Evolutionary conservation across 2,113 vertebrate species (phyloP).

Genomic region (Macrotis lagotis): DNA sequence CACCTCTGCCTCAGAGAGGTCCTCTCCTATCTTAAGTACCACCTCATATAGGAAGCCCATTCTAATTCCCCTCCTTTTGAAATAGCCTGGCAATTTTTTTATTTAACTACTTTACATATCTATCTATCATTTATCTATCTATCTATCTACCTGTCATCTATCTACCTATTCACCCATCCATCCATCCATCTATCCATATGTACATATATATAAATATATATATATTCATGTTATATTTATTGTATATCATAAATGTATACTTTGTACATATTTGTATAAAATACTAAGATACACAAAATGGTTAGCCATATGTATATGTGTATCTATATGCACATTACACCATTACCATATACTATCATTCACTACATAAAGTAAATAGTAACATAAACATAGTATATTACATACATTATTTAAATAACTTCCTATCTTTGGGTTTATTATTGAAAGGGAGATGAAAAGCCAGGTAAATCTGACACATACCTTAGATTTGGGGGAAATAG

Average conservation of each 20-base stretch:
- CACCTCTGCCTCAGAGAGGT: not conserved
- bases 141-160: no score
- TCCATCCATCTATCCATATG: no score
- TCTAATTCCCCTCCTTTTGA: not conserved
- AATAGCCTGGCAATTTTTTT: no score
- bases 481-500: not conserved
- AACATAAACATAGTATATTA: not conserved
- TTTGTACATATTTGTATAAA: not conserved
- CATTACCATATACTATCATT: not conserved
- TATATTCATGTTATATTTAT: not conserved
- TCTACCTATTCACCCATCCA: no score
- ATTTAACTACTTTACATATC: not conserved
- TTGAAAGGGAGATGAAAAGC: not conserved
- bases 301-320: not conserved
- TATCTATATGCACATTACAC: not conserved
- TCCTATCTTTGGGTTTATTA: not conserved
- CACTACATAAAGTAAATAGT: not conserved
- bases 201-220: no score
- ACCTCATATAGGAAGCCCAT: not conserved
- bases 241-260: not conserved
- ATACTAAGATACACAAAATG: not conserved
- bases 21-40: not conserved
- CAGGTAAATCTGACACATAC: not conserved
- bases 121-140: no score
- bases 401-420: not conserved